phyloP scores from a whole-genome alignment of 2,888 invertebrate species.

The Halictus ligatus region DNA sequence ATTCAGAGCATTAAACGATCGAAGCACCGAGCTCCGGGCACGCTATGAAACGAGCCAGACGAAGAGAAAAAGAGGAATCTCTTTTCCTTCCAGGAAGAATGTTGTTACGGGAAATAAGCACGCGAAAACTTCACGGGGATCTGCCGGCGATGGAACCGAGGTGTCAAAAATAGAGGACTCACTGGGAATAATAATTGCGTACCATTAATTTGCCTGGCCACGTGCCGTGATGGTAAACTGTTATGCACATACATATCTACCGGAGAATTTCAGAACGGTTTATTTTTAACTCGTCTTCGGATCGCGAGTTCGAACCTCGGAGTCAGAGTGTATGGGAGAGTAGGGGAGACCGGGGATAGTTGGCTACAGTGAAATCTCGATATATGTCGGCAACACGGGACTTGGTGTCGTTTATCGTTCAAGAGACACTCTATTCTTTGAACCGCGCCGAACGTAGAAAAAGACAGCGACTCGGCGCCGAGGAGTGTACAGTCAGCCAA shows the following conservation, averaged over 20 bases:
- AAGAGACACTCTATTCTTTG: too few species aligned
- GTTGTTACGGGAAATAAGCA: neutral
- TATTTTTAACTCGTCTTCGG: neutral
- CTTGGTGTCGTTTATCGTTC: too few species aligned
- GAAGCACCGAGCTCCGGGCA: neutral
- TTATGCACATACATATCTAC: neutral
- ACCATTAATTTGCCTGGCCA: constrained; percentile 1
- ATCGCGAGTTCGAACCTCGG: neutral
- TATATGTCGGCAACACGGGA: too few species aligned
- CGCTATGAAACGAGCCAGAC: neutral
- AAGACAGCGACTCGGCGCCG: too few species aligned
- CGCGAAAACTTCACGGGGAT: neutral
- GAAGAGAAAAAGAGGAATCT: neutral
- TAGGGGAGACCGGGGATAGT: neutral
- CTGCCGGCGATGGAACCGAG: neutral
- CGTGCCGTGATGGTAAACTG: neutral
- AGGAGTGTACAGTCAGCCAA: too few species aligned
- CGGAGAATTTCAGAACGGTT: neutral
- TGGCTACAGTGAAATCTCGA: too few species aligned
- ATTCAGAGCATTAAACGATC: constrained; percentile 41
- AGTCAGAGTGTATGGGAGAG: neutral
- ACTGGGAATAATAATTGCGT: neutral
- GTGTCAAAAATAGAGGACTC: constrained; percentile 1
- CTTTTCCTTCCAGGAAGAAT: neutral
- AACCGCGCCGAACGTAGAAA: too few species aligned